Evolutionary conservation across 2,113 vertebrate species (phyloP).

Genomic region (Climacteris rufus): DNA sequence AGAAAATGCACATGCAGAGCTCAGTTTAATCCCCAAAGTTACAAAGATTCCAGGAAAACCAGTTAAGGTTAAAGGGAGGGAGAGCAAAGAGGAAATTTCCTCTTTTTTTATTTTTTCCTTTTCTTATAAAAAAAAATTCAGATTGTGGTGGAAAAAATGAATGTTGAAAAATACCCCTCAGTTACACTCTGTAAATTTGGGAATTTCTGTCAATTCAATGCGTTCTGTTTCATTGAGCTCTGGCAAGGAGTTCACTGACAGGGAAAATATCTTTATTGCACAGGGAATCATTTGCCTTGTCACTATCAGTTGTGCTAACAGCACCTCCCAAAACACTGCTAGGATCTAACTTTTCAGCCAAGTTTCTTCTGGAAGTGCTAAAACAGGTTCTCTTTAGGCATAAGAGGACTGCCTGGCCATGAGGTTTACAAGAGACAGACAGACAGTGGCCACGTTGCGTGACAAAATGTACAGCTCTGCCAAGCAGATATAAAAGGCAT

Average conservation of each 20-base stretch:
- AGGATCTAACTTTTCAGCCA: neutral
- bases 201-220: neutral
- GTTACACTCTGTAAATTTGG: neutral
- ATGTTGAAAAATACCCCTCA: neutral
- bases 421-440: neutral
- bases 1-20: conserved; percentile 14
- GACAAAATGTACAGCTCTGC: neutral
- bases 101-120: neutral
- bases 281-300: neutral
- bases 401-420: neutral
- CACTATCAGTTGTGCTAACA: neutral
- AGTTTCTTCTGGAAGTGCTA: neutral
- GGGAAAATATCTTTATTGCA: neutral
- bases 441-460: fast-evolving
- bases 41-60: neutral
- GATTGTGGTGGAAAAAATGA: neutral
- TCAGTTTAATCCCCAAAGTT: neutral
- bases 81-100: neutral
- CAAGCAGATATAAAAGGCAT: neutral
- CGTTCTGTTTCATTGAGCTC: neutral
- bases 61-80: neutral
- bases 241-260: neutral
- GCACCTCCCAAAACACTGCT: neutral
- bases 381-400: neutral
- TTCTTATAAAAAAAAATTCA: neutral